phyloP scores from a whole-genome alignment of 2,888 invertebrate genomes.

The Pimpla rufipes region DNA sequence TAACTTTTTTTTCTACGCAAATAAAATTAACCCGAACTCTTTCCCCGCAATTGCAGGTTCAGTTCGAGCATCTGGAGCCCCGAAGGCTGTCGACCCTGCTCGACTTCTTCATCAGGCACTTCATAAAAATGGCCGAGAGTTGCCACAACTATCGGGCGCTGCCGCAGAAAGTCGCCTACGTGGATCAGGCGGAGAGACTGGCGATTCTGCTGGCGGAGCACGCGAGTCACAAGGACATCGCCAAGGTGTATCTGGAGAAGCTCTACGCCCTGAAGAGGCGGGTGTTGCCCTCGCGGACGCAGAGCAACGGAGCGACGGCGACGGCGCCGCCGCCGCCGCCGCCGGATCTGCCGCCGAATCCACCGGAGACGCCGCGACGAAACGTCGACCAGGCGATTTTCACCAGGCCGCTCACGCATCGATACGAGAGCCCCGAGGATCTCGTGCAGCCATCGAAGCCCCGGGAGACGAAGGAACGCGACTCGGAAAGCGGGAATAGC shows the following conservation, averaged over 20 bases:
- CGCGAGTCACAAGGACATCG: conserved; percentile 87
- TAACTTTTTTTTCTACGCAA: too few species aligned
- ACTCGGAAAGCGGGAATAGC: conserved; percentile 23
- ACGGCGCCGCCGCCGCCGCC: neutral
- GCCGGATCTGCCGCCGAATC: conserved; percentile 44
- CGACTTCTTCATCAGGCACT: conserved; percentile 90
- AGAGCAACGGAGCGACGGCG: neutral
- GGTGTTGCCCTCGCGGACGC: conserved; percentile 18
- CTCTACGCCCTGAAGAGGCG: conserved; percentile 83
- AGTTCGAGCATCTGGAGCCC: conserved; percentile 86
- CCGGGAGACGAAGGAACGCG: conserved; percentile 56
- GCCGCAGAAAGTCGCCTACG: conserved; percentile 89
- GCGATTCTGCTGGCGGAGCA: conserved; percentile 88
- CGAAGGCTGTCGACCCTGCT: conserved; percentile 89
- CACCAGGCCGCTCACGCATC: conserved; percentile 73
- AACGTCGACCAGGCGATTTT: conserved; percentile 77
- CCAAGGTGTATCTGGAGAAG: conserved; percentile 86
- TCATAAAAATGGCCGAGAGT: conserved; percentile 90
- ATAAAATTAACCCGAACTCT: too few species aligned
- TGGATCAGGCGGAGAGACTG: conserved; percentile 90
- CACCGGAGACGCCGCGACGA: conserved; percentile 79
- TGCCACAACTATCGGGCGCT: conserved; percentile 88
- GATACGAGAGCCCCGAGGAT: conserved; percentile 66
- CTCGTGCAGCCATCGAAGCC: neutral
- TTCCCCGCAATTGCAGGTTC: conserved; percentile 78